phyloP scores from a whole-genome alignment of 2,113 vertebrate genomes.

The Tautogolabrus adspersus region DNA sequence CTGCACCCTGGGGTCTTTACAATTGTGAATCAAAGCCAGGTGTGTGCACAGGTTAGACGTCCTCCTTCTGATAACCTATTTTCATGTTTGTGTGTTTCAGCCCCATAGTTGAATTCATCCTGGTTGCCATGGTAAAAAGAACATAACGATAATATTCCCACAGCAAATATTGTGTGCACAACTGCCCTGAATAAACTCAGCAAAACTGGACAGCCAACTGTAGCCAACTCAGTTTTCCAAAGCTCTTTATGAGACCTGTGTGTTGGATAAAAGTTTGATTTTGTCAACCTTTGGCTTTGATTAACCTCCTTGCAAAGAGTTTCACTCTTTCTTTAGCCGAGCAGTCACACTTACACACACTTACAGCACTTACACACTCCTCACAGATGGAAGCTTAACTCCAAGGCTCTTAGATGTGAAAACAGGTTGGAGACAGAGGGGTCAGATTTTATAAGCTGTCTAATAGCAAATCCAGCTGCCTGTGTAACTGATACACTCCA shows the following conservation, averaged over 20 bases:
- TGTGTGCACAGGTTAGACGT: slow-evolving; percentile 36
- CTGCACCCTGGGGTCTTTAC: slow-evolving; percentile 33
- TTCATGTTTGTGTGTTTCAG: not conserved
- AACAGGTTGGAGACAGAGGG: slow-evolving; percentile 64
- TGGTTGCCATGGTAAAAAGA: slow-evolving; percentile 34
- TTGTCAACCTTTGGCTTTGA: not conserved
- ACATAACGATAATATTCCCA: slow-evolving; percentile 51
- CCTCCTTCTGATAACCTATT: slow-evolving; percentile 6
- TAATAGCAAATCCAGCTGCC: slow-evolving; percentile 75
- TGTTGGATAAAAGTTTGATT: not conserved
- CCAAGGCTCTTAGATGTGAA: slow-evolving; percentile 48
- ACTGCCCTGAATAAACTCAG: slow-evolving; percentile 16
- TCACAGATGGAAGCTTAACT: slow-evolving; percentile 27
- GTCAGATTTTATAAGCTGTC: slow-evolving; percentile 67
- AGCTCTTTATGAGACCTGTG: not conserved
- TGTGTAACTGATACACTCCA: slow-evolving; percentile 61
- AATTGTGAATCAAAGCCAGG: slow-evolving; percentile 53
- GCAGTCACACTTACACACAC: slow-evolving; percentile 1
- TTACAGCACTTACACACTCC: not conserved
- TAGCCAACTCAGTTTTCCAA: not conserved
- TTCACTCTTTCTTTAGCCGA: not conserved
- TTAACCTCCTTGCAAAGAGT: not conserved
- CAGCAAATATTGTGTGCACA: slow-evolving; percentile 14
- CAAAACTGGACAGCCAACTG: not conserved
- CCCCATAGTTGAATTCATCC: slow-evolving; percentile 13